A percentile compares a stretch with the other conserved stretches of the same genome.
phyloP scores from a whole-genome alignment of 2,888 invertebrate species.

The Acanthosepion esculentum region DNA sequence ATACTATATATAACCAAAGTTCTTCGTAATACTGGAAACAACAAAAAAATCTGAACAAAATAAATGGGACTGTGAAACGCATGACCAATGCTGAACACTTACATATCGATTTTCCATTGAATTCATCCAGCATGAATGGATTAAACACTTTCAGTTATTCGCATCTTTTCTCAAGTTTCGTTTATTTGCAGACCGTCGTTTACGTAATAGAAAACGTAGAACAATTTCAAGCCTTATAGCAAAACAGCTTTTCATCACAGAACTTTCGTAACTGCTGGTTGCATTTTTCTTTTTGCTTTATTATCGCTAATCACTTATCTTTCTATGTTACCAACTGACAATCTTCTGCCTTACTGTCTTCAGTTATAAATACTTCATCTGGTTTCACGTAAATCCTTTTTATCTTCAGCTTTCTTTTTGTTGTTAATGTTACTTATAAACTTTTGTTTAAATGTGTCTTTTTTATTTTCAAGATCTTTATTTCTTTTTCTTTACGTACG shows the following conservation, averaged over 20 bases:
- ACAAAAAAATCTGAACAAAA: not conserved
- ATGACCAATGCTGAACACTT: not conserved
- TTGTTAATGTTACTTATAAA: no score
- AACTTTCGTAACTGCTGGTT: no score
- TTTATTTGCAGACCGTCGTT: not conserved
- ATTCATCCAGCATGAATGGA: not conserved
- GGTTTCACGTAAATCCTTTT: no score
- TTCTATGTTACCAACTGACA: not conserved
- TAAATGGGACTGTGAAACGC: not conserved
- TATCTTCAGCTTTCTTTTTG: no score
- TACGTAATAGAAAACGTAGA: not conserved
- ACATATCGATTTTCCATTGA: not conserved
- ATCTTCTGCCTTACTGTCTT: not conserved
- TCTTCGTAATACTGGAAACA: not conserved
- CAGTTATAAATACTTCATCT: not conserved
- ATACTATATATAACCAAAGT: no score
- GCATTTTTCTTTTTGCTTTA: no score
- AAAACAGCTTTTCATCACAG: no score
- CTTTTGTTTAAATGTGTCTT: no score
- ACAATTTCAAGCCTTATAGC: not conserved
- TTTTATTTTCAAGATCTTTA: no score
- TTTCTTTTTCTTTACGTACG: no score
- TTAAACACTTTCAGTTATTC: not conserved
- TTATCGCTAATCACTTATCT: not conserved
- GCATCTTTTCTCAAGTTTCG: not conserved